phyloP scores from a whole-genome alignment of 2,888 invertebrate species.

The Rhamnusium bicolor region DNA sequence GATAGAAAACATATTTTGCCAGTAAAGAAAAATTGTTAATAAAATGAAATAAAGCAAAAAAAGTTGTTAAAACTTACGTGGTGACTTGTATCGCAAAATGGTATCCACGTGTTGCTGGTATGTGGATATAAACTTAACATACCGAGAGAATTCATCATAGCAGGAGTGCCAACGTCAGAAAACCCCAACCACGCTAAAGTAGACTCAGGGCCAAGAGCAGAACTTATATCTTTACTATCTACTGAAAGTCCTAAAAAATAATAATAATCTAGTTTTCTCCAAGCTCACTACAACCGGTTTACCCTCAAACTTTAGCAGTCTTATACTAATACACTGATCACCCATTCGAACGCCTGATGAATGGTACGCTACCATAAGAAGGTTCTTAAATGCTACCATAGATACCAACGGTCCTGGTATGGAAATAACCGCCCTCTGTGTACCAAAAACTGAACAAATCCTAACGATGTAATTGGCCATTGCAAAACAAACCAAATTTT shows the following conservation, averaged over 20 bases:
- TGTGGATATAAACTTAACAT: slow-evolving; percentile 81
- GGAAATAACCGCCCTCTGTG: slow-evolving; percentile 85
- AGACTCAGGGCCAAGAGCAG: slow-evolving; percentile 80
- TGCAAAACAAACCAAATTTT: slow-evolving; percentile 85
- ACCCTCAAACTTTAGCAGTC: slow-evolving; percentile 73
- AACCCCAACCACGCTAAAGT: slow-evolving; percentile 85
- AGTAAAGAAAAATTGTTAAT: no score
- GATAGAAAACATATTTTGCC: no score
- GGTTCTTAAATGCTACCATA: slow-evolving; percentile 76
- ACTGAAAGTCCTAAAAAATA: slow-evolving; percentile 57
- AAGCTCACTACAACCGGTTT: slow-evolving; percentile 11
- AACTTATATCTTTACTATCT: slow-evolving; percentile 72
- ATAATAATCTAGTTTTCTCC: not conserved
- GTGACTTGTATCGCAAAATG: slow-evolving; percentile 82
- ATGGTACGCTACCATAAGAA: slow-evolving; percentile 80
- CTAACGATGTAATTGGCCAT: slow-evolving; percentile 84
- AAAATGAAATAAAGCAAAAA: no score
- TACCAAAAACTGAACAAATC: slow-evolving; percentile 89
- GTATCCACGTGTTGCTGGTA: slow-evolving; percentile 84
- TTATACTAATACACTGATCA: slow-evolving; percentile 74
- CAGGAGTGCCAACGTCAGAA: slow-evolving; percentile 87
- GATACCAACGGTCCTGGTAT: slow-evolving; percentile 83
- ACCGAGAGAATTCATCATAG: slow-evolving; percentile 84
- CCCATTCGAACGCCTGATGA: slow-evolving; percentile 72
- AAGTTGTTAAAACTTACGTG: slow-evolving; percentile 74